Evolutionary conservation across 1,140 invertebrate species (phyloP).

Genomic region (Sarcophaga peregrina): DNA sequence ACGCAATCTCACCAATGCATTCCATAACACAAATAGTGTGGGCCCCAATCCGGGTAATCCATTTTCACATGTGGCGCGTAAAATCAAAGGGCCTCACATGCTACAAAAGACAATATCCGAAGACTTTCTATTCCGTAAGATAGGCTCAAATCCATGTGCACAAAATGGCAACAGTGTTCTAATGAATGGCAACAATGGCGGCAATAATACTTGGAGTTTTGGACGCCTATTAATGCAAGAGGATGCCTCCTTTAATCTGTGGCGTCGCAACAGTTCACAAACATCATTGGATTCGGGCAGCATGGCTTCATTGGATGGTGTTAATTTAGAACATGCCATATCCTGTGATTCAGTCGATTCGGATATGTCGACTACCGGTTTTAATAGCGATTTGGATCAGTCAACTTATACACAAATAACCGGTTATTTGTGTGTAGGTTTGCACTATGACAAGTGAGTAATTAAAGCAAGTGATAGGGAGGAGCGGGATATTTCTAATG

Average conservation of each 20-base stretch:
- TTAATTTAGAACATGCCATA: constrained; percentile 72
- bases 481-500: not conserved
- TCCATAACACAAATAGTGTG: constrained; percentile 52
- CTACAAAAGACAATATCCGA: constrained; percentile 65
- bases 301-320: constrained; percentile 52
- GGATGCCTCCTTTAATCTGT: constrained; percentile 57
- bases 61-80: constrained; percentile 54
- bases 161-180: not conserved
- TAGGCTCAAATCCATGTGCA: constrained; percentile 29
- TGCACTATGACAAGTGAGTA: constrained; percentile 80
- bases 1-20: constrained; percentile 43
- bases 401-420: constrained; percentile 72
- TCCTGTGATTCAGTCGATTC: constrained; percentile 87
- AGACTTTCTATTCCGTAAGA: constrained; percentile 61
- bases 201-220: constrained; percentile 61
- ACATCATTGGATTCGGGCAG: constrained; percentile 51
- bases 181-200: constrained; percentile 46
- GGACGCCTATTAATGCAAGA: constrained; percentile 58
- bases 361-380: constrained; percentile 79
- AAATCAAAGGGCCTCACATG: constrained; percentile 61
- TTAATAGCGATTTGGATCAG: constrained; percentile 77
- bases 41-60: constrained; percentile 55
- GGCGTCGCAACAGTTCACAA: constrained; percentile 62
- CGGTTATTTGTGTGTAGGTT: constrained; percentile 80
- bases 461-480: not conserved